Evolutionary conservation across 2,797 vertebrate species (phyloP).

Genomic region (Propithecus perrieri): DNA sequence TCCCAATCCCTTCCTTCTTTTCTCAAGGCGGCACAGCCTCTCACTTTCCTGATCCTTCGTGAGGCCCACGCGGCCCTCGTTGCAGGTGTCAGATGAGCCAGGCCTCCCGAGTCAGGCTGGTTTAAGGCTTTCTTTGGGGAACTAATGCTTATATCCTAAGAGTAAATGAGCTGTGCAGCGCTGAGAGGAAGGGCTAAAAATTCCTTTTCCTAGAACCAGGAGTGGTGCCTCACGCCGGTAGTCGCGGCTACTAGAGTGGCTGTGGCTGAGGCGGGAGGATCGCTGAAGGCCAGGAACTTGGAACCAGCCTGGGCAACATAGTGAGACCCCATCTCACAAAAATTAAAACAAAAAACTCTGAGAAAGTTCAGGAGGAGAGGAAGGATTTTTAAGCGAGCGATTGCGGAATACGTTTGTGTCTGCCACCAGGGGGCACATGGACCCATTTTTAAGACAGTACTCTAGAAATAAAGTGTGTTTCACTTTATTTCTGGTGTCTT

Average conservation of each 20-base stretch:
- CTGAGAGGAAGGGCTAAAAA: neutral
- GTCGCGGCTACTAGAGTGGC: neutral
- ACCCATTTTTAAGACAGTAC: neutral
- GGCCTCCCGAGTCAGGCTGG: neutral
- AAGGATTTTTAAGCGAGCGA: neutral
- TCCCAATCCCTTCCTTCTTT: neutral
- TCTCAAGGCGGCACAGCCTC: neutral
- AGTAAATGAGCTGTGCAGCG: neutral
- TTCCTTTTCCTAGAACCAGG: neutral
- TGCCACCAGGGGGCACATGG: neutral
- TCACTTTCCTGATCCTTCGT: neutral
- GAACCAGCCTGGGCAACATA: neutral
- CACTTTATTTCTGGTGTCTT: neutral
- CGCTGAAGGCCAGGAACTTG: neutral
- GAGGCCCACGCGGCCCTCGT: neutral
- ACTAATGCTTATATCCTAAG: fast-evolving
- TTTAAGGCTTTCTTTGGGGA: neutral
- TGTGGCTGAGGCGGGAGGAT: neutral
- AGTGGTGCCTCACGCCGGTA: fast-evolving
- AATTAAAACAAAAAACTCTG: neutral
- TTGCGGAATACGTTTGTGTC: neutral
- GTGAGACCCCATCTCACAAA: neutral
- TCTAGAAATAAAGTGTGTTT: neutral
- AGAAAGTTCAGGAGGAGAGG: neutral
- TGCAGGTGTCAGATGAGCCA: neutral